Evolutionary conservation across 92 coral and sea anemone genomes (phyloP).

Genomic region (Paramuricea clavata): DNA sequence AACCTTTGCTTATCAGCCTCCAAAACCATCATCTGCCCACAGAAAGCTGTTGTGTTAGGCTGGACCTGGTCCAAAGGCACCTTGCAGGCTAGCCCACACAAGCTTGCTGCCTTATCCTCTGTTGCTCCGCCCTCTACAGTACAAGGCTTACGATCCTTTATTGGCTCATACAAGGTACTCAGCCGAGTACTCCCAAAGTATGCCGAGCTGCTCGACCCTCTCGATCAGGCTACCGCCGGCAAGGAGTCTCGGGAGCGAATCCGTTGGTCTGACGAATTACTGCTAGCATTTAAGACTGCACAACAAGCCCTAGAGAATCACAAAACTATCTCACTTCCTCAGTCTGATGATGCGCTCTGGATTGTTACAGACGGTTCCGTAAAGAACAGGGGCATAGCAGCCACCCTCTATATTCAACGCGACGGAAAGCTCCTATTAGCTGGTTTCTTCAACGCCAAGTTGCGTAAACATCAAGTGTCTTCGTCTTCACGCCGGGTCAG

Average conservation of each 20-base stretch:
- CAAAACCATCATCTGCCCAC: conserved; percentile 56
- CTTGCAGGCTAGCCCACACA: conserved; percentile 43
- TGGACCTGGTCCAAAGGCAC: too few relatives aligned
- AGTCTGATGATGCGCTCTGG: conserved; percentile 24
- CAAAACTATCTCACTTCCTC: conserved; percentile 42
- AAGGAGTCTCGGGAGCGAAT: conserved; percentile 22
- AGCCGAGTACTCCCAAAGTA: conserved; percentile 47
- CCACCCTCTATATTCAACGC: conserved; percentile 56
- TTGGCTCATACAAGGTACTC: conserved; percentile 47
- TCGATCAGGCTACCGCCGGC: conserved; percentile 33
- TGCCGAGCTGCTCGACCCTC: conserved; percentile 44
- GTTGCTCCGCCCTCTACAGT: conserved; percentile 42
- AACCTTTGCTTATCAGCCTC: too few relatives aligned
- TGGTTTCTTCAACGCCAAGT: conserved; percentile 62
- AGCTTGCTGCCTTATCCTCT: conserved; percentile 53
- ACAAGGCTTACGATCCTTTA: conserved; percentile 56
- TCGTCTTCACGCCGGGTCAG: too few relatives aligned
- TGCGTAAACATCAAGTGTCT: conserved; percentile 47
- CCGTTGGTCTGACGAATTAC: conserved; percentile 27
- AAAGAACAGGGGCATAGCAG: conserved; percentile 61
- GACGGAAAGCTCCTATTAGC: conserved; percentile 34
- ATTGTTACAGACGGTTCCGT: conserved; percentile 65
- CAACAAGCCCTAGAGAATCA: conserved; percentile 28
- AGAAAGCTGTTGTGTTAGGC: conserved; percentile 37
- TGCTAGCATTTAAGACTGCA: conserved; percentile 33